Percentiles rank a stretch among this genome's conserved stretches.
Evolutionary conservation across 2,113 vertebrate species (phyloP).

Genomic region (Noturus placidus): DNA sequence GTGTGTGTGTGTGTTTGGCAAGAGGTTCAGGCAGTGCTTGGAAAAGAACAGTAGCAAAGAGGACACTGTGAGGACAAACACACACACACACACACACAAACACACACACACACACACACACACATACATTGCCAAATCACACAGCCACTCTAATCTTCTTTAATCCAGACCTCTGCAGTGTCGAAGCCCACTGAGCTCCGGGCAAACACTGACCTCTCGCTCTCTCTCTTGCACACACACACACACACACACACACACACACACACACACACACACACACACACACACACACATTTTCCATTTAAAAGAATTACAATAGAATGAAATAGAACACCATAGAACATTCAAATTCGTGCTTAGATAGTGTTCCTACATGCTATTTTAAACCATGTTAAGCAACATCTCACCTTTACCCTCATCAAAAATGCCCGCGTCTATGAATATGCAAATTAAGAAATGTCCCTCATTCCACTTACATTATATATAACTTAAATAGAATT

Average conservation of each 20-base stretch:
- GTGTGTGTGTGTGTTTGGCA: conserved; percentile 46
- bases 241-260: background rate
- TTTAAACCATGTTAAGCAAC: background rate
- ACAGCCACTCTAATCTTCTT: conserved; percentile 65
- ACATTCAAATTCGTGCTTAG: background rate
- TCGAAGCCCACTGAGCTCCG: conserved; percentile 29
- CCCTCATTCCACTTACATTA: background rate
- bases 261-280: background rate
- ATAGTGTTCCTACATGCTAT: background rate
- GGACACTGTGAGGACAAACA: conserved; percentile 37
- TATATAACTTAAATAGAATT: background rate
- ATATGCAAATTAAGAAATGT: background rate
- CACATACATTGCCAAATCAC: conserved; percentile 62
- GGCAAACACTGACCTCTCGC: conserved; percentile 19
- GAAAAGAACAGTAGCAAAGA: conserved; percentile 59
- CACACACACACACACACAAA: conserved; percentile 30
- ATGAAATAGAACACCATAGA: background rate
- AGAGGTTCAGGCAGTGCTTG: conserved; percentile 58
- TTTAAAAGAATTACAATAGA: background rate
- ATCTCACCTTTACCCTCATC: background rate
- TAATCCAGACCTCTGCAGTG: conserved; percentile 71
- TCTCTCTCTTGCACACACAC: background rate
- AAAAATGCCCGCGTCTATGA: background rate
- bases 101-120: conserved; percentile 32
- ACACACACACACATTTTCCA: background rate